Percentiles rank a stretch among this genome's conserved stretches.
Conservation (phyloP, 2,113 vertebrate genomes). For the Vulpes lagopus region DNA sequence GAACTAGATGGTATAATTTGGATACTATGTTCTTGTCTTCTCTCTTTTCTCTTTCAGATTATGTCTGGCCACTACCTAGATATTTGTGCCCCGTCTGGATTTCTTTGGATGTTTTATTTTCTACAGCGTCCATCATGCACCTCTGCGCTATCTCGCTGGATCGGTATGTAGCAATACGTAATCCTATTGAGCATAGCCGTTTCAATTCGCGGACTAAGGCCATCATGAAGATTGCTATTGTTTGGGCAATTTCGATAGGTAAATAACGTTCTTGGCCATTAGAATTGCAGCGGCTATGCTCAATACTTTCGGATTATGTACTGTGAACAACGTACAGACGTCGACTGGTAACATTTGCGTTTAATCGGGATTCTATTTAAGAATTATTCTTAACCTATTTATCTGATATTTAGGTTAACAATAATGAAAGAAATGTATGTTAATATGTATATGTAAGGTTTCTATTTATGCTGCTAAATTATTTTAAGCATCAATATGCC, state of each 20-base stretch:
- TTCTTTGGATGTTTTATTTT: conserved; percentile 98
- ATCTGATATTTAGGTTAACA: conserved; percentile 81
- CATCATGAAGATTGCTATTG: conserved; percentile 98
- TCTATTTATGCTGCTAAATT: conserved; percentile 26
- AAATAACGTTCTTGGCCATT: conserved; percentile 81
- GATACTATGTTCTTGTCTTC: conserved; percentile 73
- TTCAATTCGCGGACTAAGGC: conserved; percentile 99
- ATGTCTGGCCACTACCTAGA: conserved; percentile 96
- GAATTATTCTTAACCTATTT: conserved; percentile 83
- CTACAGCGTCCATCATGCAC: conserved; percentile 99
- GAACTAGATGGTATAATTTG: background rate
- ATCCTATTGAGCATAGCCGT: conserved; percentile 99
- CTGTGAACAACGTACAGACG: conserved; percentile 84
- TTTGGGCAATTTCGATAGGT: conserved; percentile 99
- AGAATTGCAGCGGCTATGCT: conserved; percentile 84
- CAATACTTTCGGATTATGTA: conserved; percentile 84
- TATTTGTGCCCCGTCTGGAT: conserved; percentile 98
- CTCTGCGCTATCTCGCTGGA: conserved; percentile 99
- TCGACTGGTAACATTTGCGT: conserved; percentile 82
- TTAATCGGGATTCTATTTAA: conserved; percentile 57
- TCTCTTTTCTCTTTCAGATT: conserved; percentile 92
- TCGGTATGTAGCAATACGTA: conserved; percentile 98
- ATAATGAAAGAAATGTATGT: conserved; percentile 68
- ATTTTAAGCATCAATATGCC: conserved; percentile 41
- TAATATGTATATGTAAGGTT: background rate